Evolutionary conservation across 2,888 invertebrate genomes (phyloP).

Genomic region (Tiliacea aurago): DNA sequence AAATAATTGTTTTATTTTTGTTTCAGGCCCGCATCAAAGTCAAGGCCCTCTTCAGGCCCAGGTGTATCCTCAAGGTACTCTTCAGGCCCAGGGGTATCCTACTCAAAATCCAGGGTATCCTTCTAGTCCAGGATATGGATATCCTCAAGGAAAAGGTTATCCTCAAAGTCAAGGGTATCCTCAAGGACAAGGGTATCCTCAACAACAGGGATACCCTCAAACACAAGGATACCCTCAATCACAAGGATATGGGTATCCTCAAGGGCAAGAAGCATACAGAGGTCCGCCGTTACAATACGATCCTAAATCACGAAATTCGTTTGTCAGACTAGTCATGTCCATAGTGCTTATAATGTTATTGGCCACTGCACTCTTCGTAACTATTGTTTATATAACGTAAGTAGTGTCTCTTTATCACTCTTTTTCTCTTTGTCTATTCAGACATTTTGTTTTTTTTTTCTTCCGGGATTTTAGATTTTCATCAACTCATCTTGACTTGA

Average conservation of each 20-base stretch:
- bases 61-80: background rate
- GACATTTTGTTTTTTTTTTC: background rate
- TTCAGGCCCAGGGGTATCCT: background rate
- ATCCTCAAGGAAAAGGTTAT: background rate
- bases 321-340: slow-evolving; percentile 40
- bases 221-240: background rate
- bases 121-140: background rate
- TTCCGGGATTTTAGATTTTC: background rate
- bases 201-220: background rate
- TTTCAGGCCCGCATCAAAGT: slow-evolving; percentile 20
- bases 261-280: background rate
- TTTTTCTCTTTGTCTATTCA: background rate
- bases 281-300: slow-evolving; percentile 61
- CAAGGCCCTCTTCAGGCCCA: background rate
- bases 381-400: slow-evolving; percentile 25
- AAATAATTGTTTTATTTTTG: background rate
- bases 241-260: background rate
- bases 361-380: slow-evolving; percentile 12
- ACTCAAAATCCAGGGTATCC: background rate
- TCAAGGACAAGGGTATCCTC: background rate
- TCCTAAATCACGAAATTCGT: slow-evolving; percentile 66
- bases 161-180: background rate
- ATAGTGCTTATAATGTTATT: slow-evolving; percentile 34
- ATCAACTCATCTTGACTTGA: background rate
- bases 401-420: background rate